Conservation (phyloP, 2,113 vertebrate genomes). For the Kobus ellipsiprymnus region DNA sequence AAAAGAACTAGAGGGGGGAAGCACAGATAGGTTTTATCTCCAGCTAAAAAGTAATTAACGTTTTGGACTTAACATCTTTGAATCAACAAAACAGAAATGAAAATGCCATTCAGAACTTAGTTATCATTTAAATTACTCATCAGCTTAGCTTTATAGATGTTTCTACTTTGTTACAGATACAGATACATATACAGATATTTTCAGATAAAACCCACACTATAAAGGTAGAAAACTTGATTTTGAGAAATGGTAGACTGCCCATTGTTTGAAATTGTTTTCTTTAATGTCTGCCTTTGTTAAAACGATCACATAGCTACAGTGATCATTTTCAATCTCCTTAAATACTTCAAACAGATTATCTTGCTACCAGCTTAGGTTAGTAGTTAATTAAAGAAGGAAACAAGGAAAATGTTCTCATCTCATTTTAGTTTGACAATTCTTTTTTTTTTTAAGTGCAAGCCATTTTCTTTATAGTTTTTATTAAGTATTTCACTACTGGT, state of each 20-base stretch:
- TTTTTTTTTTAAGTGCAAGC: neutral
- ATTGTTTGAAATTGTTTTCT: neutral
- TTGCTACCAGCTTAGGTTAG: neutral
- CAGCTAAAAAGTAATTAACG: neutral
- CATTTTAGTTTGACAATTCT: neutral
- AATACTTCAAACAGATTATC: neutral
- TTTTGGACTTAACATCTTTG: neutral
- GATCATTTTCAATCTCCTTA: neutral
- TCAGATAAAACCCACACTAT: neutral
- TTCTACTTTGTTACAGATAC: neutral
- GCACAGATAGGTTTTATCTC: neutral
- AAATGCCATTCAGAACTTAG: slow-evolving; percentile 34
- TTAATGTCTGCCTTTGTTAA: neutral
- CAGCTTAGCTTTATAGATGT: neutral
- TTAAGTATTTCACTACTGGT: neutral
- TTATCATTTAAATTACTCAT: slow-evolving; percentile 12
- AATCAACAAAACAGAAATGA: neutral
- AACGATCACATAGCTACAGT: neutral
- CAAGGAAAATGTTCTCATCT: neutral
- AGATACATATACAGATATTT: neutral
- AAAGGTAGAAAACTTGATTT: neutral
- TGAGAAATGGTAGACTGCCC: neutral
- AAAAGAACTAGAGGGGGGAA: neutral
- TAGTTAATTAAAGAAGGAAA: slow-evolving; percentile 15
- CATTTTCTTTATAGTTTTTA: neutral